These are phyloP conservation scores for Magallana nippona DNA, from an alignment of 2,888 invertebrate genomes.

Conservation along the genomic window DNA sequence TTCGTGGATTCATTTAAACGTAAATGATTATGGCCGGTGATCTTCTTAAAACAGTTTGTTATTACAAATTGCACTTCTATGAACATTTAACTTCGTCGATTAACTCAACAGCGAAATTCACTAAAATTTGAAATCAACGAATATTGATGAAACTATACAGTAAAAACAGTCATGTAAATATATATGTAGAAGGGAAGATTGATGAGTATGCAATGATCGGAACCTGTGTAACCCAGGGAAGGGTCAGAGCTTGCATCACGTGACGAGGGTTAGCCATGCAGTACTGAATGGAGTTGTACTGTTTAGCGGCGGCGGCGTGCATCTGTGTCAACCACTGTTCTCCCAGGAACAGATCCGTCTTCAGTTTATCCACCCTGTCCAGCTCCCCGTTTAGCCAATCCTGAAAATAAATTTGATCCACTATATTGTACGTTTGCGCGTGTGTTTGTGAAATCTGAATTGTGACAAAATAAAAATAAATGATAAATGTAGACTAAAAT, in stretches of 20 bases:
- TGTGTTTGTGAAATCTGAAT: too few species aligned
- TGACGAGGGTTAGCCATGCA: conserved; percentile 65
- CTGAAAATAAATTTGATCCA: conserved; percentile 46
- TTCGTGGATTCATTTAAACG: too few species aligned
- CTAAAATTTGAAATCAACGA: too few species aligned
- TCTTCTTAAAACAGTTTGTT: too few species aligned
- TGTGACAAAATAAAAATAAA: not conserved
- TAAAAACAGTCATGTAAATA: too few species aligned
- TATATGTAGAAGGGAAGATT: too few species aligned
- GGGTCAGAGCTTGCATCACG: conserved; percentile 60
- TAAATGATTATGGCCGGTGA: too few species aligned
- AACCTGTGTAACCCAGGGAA: conserved; percentile 59
- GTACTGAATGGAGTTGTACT: conserved; percentile 66
- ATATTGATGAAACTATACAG: too few species aligned
- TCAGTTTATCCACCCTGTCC: conserved; percentile 53
- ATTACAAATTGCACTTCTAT: too few species aligned
- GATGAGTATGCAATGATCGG: not conserved
- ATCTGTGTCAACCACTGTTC: conserved; percentile 64
- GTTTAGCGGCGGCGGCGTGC: conserved; percentile 60
- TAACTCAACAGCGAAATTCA: too few species aligned
- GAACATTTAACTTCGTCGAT: too few species aligned
- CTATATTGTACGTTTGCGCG: too few species aligned
- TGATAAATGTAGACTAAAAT: not conserved
- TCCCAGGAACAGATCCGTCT: conserved; percentile 57
- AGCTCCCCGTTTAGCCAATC: conserved; percentile 68